Percentiles rank a stretch among this genome's conserved stretches.
phyloP scores from a whole-genome alignment of 2,797 vertebrate species.

The Heterohyrax brucei region DNA sequence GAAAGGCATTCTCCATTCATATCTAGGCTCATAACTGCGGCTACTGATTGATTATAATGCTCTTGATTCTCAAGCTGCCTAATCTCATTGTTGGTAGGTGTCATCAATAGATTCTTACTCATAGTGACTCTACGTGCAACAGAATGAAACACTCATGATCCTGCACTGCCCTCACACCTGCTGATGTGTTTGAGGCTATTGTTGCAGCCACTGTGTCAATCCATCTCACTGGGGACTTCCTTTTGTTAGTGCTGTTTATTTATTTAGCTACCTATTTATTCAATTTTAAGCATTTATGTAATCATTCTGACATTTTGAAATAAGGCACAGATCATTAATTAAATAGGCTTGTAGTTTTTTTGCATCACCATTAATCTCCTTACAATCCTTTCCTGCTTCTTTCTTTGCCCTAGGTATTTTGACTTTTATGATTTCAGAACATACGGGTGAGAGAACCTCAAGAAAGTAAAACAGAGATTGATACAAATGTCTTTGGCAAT shows the following conservation, averaged over 20 bases:
- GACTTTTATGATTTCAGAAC: conserved; percentile 58
- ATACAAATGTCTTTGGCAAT: neutral
- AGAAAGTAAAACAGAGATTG: conserved; percentile 4
- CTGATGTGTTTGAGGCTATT: too few species aligned
- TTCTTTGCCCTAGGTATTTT: conserved; percentile 15
- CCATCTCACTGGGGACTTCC: too few species aligned
- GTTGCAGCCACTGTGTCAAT: too few species aligned
- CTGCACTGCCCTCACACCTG: too few species aligned
- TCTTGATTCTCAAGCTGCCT: neutral
- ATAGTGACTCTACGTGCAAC: neutral
- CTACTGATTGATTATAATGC: neutral
- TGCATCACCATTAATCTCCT: neutral
- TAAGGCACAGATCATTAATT: neutral
- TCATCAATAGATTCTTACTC: too few species aligned
- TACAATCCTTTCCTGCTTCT: neutral
- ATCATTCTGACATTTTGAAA: conserved; percentile 32
- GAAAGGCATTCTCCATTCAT: neutral
- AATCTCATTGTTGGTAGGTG: neutral
- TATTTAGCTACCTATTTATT: neutral
- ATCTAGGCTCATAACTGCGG: neutral
- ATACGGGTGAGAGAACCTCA: neutral
- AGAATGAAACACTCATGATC: too few species aligned
- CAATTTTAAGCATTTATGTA: neutral
- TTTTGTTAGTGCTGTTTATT: too few species aligned
- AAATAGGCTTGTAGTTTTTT: neutral